phyloP scores from a whole-genome alignment of 2,888 invertebrate genomes.

The Cacoxenus indagator region DNA sequence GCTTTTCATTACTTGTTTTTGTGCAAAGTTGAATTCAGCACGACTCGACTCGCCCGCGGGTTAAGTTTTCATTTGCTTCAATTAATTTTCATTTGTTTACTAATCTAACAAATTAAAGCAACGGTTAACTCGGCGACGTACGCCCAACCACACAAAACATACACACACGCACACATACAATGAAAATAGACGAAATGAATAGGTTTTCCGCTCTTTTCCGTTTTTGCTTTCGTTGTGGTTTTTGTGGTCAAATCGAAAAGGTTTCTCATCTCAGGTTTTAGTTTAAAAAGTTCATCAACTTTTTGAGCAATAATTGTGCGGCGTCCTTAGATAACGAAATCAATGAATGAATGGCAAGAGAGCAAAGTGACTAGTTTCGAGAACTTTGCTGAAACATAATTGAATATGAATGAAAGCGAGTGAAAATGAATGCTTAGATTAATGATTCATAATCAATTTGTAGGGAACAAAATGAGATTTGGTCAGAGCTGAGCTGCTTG shows the following conservation, averaged over 20 bases:
- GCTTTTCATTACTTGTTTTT: neutral
- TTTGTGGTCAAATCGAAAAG: conserved; percentile 12
- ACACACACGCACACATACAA: conserved; percentile 22
- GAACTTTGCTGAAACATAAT: too few species aligned
- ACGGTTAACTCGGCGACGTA: conserved; percentile 45
- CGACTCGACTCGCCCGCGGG: conserved; percentile 32
- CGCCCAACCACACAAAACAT: conserved; percentile 12
- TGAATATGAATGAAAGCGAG: too few species aligned
- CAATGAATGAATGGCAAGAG: too few species aligned
- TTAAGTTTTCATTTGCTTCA: conserved; percentile 65
- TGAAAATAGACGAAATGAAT: conserved; percentile 22
- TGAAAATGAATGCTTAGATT: conserved; percentile 6
- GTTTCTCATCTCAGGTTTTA: neutral
- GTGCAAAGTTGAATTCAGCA: neutral
- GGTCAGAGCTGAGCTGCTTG: neutral
- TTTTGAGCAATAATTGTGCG: conserved; percentile 20
- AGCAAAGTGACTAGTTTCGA: neutral
- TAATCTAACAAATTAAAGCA: conserved; percentile 66
- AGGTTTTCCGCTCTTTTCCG: conserved; percentile 25
- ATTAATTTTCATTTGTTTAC: conserved; percentile 66
- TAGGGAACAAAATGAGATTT: conserved; percentile 6
- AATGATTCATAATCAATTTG: conserved; percentile 17
- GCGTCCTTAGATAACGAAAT: too few species aligned
- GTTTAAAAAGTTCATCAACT: conserved; percentile 7
- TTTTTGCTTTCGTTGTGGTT: conserved; percentile 1